These are phyloP conservation scores for Parnassius orleans DNA, from an alignment of 2,888 invertebrate species.

Conservation along the genomic window DNA sequence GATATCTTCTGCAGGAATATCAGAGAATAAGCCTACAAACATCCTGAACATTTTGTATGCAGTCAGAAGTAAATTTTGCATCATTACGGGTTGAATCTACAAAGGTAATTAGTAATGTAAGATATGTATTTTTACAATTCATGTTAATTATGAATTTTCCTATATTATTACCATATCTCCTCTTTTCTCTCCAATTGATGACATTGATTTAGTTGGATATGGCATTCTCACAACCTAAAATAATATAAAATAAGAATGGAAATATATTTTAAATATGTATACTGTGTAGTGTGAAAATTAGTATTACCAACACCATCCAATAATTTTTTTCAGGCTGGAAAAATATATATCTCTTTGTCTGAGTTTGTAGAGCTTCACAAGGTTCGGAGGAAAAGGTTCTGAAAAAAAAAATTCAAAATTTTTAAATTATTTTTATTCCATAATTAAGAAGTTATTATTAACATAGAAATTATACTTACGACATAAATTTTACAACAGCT, in stretches of 20 bases:
- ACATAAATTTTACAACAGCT: constrained; percentile 96
- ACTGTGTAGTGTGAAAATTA: neutral
- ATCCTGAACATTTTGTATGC: constrained; percentile 93
- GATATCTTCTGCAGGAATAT: constrained; percentile 82
- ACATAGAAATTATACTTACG: constrained; percentile 80
- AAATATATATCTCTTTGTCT: constrained; percentile 93
- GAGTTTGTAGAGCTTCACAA: constrained; percentile 93
- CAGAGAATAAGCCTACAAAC: constrained; percentile 89
- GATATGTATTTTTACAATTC: too few species aligned
- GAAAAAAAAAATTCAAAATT: constrained; percentile 33
- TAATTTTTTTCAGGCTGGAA: constrained; percentile 92
- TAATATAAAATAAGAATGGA: neutral
- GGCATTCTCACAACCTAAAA: constrained; percentile 89
- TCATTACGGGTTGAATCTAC: constrained; percentile 68
- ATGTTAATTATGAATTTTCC: neutral
- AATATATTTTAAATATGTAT: too few species aligned
- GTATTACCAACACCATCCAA: constrained; percentile 94
- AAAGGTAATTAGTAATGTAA: constrained; percentile 31
- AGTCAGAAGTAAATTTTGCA: constrained; percentile 64
- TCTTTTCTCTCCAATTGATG: constrained; percentile 89
- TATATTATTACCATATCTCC: constrained; percentile 86
- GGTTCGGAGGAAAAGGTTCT: constrained; percentile 91
- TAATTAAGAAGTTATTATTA: too few species aligned
- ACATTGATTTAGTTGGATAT: constrained; percentile 83
- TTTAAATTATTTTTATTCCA: neutral